A percentile compares a stretch with the other conserved stretches of the same genome.
Conservation (phyloP, 2,888 invertebrate genomes). For the Ophion costatus region DNA sequence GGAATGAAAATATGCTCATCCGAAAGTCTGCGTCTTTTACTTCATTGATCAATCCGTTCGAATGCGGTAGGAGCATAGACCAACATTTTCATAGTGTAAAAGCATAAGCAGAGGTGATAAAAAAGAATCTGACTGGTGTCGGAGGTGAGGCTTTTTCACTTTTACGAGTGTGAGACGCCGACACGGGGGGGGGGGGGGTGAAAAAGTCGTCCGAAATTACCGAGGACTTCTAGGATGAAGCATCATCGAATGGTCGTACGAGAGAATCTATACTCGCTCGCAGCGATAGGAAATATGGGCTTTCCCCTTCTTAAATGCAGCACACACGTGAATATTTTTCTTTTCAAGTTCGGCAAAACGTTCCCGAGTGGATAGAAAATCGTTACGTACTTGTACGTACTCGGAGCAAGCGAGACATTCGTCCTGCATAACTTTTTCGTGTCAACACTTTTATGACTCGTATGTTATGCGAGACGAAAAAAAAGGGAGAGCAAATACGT, state of each 20-base stretch:
- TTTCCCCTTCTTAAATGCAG: background rate
- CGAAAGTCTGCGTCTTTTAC: no score
- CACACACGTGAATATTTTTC: constrained; percentile 22
- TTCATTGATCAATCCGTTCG: no score
- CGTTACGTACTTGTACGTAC: constrained; percentile 33
- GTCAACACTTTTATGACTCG: constrained; percentile 77
- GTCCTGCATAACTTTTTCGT: constrained; percentile 71
- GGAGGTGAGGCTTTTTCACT: constrained; percentile 28
- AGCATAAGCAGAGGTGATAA: constrained; percentile 2
- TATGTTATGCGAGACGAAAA: constrained; percentile 42
- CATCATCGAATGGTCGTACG: constrained; percentile 39
- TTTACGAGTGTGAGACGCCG: constrained; percentile 35
- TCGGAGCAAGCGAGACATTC: constrained; percentile 25
- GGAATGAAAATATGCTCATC: no score
- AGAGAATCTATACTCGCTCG: background rate
- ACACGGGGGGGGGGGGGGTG: background rate
- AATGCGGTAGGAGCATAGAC: no score
- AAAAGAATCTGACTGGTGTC: constrained; percentile 11
- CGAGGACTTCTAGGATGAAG: background rate
- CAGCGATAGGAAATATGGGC: constrained; percentile 32
- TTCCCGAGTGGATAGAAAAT: background rate
- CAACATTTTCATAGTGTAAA: no score
- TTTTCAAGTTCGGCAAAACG: constrained; percentile 2
- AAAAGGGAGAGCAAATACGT: background rate
- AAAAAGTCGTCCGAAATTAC: background rate